Base-by-base conservation (phyloP, 2,113 vertebrate species). In the Grammomys dolichurus region DNA sequence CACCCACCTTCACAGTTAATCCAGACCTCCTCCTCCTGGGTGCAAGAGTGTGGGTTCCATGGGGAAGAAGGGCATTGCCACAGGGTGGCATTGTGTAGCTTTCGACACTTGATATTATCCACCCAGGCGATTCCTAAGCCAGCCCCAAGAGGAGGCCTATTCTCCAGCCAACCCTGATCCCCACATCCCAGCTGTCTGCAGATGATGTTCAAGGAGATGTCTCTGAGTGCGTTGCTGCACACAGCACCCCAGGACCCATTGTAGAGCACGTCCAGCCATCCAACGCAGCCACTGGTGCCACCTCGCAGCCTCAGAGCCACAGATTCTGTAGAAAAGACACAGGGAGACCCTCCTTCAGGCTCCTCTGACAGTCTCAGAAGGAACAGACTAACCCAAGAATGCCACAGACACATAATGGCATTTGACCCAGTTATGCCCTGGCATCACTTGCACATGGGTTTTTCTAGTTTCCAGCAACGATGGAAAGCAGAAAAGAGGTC, bases 241-340 rank as follows among this genome's bases (percentile, higher is more conserved):
- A 97, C 92, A 0, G 94, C 94, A 65, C 97, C 97, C 97, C 98
- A 97, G 10, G 31, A 28, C 3, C 96, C 86, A 0, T 67, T 31
- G n/a, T 69, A 95, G 7, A 97, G 43, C 88, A 98, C 33, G 51
- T 98, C 98, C 95, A 98, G 93, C 8, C 95, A 90, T 31, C 98
- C 98, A 0, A 73, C 89, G 33, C 97, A 98, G 67, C 20, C 33
- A 7, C 43, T 24, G 31, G 63, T 13, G 31, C 84, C 56, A 63
- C 84, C 63, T 69, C 43, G 28, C 2, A 87, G 63, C 48, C 67
- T 40, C 48, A 54, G 48, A 24, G 48, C 86, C 86, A 70, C 36
- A 28, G 67, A 70, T 28, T 70, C 86, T 87, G 84, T 13, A 54
- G 36, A 51, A 87, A 22, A 56, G 28, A 6, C 86, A 17, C 48